phyloP scores from a whole-genome alignment of 1,140 invertebrate species.

The Drosophila kohkoa region DNA sequence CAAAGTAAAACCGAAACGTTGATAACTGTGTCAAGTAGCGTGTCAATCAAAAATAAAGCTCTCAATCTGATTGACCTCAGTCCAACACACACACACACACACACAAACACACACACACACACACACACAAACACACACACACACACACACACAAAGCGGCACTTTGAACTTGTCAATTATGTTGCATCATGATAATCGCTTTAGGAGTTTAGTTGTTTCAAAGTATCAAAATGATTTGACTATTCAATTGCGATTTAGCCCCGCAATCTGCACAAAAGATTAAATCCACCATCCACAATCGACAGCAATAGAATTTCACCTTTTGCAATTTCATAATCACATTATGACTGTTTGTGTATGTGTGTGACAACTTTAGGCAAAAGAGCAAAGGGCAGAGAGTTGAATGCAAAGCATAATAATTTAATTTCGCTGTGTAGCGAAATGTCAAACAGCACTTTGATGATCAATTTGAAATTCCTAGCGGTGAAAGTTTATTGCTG shows the following conservation, averaged over 20 bases:
- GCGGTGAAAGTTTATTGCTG: not conserved
- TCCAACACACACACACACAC: not conserved
- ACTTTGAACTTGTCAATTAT: slow-evolving; percentile 24
- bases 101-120: too few relatives aligned
- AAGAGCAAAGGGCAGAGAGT: not conserved
- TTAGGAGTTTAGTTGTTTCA: slow-evolving; percentile 1
- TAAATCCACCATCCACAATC: not conserved
- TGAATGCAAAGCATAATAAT: not conserved
- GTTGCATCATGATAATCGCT: slow-evolving; percentile 18
- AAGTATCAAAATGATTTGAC: not conserved
- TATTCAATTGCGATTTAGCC: not conserved
- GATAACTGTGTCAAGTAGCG: slow-evolving; percentile 46
- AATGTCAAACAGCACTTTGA: not conserved
- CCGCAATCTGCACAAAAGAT: not conserved
- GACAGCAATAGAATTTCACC: not conserved
- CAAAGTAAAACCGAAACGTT: slow-evolving; percentile 16
- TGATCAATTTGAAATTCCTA: not conserved
- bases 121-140: too few relatives aligned
- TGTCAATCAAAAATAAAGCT: slow-evolving; percentile 50
- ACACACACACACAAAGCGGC: not conserved
- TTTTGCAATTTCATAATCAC: not conserved
- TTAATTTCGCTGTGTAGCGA: not conserved
- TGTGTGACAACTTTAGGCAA: not conserved
- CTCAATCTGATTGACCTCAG: slow-evolving; percentile 36
- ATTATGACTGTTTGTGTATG: not conserved